Percentiles rank a stretch among this genome's conserved stretches.
Conservation (phyloP, 2,888 invertebrate species). For the Eristalinus sepulchralis region DNA sequence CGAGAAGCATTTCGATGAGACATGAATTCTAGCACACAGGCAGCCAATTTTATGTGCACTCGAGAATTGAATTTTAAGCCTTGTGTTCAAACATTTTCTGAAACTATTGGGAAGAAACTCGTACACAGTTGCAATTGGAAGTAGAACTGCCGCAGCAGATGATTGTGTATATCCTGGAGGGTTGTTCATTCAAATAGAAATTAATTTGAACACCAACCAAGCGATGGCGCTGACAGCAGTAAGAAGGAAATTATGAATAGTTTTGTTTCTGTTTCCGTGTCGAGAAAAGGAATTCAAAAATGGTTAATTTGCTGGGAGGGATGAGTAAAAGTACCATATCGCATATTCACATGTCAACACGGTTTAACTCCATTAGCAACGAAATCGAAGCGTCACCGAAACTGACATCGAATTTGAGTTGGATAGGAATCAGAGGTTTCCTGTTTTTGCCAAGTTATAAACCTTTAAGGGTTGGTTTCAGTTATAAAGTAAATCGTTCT, state of each 20-base stretch:
- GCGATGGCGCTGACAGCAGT: neutral
- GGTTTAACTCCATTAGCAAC: too few relatives aligned
- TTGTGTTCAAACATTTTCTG: neutral
- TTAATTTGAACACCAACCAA: neutral
- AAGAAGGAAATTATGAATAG: neutral
- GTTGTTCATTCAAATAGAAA: neutral
- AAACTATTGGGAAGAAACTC: neutral
- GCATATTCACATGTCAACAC: too few relatives aligned
- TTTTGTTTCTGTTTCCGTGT: neutral
- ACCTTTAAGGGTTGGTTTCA: too few relatives aligned
- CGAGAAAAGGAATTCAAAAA: neutral
- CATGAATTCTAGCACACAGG: constrained; percentile 45
- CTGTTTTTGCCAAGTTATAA: too few relatives aligned
- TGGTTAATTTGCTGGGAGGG: neutral
- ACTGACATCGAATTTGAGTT: too few relatives aligned
- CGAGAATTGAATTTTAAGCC: neutral
- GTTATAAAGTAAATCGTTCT: too few relatives aligned
- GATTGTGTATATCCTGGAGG: neutral
- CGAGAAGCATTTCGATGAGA: constrained; percentile 52
- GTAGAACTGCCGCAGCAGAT: neutral
- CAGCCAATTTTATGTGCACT: neutral
- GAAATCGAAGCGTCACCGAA: too few relatives aligned
- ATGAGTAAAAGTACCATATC: too few relatives aligned
- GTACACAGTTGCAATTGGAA: neutral
- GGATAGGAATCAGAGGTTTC: too few relatives aligned